These are phyloP conservation scores for Chromis chromis DNA, from an alignment of 2,797 vertebrate genomes.

Conservation along the genomic window DNA sequence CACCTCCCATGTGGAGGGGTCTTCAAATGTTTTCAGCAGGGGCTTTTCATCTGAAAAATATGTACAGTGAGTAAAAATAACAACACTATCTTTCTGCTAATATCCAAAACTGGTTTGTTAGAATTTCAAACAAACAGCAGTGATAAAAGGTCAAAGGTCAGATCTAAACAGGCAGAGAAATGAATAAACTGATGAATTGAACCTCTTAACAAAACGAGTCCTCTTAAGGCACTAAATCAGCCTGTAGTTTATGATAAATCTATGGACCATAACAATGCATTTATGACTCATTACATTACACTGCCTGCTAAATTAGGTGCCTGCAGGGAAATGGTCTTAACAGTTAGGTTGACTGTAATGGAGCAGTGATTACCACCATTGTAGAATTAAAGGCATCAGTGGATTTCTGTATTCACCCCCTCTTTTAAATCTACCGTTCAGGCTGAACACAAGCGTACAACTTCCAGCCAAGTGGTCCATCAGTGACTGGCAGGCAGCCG, in stretches of 20 bases:
- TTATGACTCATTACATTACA: conserved; percentile 51
- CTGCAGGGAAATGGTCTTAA: conserved; percentile 56
- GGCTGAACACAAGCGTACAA: background rate
- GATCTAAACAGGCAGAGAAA: background rate
- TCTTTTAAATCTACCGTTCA: background rate
- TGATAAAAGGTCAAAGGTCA: no score
- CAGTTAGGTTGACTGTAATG: conserved; percentile 8
- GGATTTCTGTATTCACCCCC: background rate
- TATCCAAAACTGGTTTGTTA: background rate
- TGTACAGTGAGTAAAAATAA: background rate
- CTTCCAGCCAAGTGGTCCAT: background rate
- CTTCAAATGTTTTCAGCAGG: conserved; percentile 37
- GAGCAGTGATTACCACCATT: conserved; percentile 17
- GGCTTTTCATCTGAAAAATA: conserved; percentile 55
- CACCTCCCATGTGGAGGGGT: conserved; percentile 78
- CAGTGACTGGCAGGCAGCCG: background rate
- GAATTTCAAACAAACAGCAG: no score
- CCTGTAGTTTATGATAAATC: conserved; percentile 22
- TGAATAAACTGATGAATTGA: background rate
- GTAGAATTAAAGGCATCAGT: background rate
- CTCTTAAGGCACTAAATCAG: conserved; percentile 10
- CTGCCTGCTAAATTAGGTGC: conserved; percentile 35
- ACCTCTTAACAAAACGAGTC: background rate
- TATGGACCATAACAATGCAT: conserved; percentile 52
- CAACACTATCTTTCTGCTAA: background rate